These are phyloP conservation scores for Ciconia stormi DNA, from an alignment of 2,113 vertebrate species.

Conservation along the genomic window DNA sequence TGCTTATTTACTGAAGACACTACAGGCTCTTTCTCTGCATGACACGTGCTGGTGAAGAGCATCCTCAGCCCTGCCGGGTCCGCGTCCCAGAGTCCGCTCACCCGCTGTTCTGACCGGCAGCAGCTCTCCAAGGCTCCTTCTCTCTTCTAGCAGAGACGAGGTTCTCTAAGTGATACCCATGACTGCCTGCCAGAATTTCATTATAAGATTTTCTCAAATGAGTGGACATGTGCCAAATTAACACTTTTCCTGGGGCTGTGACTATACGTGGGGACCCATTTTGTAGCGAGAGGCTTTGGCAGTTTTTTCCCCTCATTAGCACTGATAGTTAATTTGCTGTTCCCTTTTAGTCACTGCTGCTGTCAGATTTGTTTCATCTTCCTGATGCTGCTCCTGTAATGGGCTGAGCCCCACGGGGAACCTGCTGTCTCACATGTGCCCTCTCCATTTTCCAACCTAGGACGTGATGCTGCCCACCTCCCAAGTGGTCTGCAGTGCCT, in stretches of 20 bases:
- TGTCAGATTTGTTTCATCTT: background rate
- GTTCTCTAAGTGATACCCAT: background rate
- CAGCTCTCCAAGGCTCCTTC: background rate
- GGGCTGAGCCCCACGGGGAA: background rate
- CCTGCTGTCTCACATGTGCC: background rate
- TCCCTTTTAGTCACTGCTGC: background rate
- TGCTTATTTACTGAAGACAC: background rate
- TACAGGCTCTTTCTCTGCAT: background rate
- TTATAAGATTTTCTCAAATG: background rate
- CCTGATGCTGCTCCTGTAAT: background rate
- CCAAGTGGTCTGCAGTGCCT: background rate
- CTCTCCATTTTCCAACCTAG: background rate
- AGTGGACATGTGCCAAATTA: background rate
- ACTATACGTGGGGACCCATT: background rate
- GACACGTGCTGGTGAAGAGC: background rate
- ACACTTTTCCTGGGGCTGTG: background rate
- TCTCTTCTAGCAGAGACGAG: background rate
- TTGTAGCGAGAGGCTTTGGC: background rate
- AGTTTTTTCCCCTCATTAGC: background rate
- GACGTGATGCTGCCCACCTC: background rate
- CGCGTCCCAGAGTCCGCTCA: accelerated
- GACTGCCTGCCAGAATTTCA: background rate
- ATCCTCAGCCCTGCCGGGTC: background rate
- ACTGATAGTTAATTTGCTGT: background rate
- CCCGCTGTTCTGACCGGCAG: background rate